Evolutionary conservation across 1,140 invertebrate genomes (phyloP).

Genomic region (Aethina tumida): DNA sequence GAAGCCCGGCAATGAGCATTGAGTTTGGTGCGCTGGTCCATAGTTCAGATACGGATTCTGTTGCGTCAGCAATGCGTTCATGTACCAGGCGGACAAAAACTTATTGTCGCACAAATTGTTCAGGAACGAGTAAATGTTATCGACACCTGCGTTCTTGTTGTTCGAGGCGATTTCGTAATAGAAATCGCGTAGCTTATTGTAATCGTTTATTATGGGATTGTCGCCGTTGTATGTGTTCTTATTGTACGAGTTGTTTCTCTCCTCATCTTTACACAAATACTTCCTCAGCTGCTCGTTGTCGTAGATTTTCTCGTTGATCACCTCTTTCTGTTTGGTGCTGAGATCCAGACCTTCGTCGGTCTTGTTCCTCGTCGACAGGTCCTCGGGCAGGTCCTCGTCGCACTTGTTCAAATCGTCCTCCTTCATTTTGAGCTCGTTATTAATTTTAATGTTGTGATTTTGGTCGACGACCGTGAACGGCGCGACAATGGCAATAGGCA

Average conservation of each 20-base stretch:
- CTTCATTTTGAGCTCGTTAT: slow-evolving; percentile 14
- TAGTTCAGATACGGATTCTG: slow-evolving; percentile 25
- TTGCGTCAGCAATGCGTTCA: slow-evolving; percentile 41
- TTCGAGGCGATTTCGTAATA: slow-evolving; percentile 18
- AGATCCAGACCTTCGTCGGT: slow-evolving; percentile 19
- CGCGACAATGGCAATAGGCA: slow-evolving; percentile 36
- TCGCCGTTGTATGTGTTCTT: slow-evolving; percentile 22
- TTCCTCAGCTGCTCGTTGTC: slow-evolving; percentile 25
- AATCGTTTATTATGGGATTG: slow-evolving; percentile 6
- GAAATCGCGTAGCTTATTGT: slow-evolving; percentile 6
- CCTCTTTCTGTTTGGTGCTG: slow-evolving; percentile 22
- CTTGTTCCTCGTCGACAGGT: slow-evolving; percentile 26
- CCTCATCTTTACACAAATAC: slow-evolving; percentile 23
- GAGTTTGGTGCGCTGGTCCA: slow-evolving; percentile 5
- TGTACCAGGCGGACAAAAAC: slow-evolving; percentile 48
- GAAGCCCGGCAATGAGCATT: slow-evolving; percentile 3
- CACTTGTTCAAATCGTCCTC: slow-evolving; percentile 12
- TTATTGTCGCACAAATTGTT: slow-evolving; percentile 43
- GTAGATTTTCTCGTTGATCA: slow-evolving; percentile 13
- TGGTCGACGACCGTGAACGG: slow-evolving; percentile 23
- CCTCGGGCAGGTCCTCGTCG: slow-evolving; percentile 21
- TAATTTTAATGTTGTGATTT: slow-evolving; percentile 16
- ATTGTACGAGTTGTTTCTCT: slow-evolving; percentile 17
- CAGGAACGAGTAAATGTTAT: slow-evolving; percentile 34
- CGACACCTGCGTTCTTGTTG: slow-evolving; percentile 26